Evolutionary conservation across 2,888 invertebrate species (phyloP), one percentile per base, ranked within the genome.

Genomic region (Meandrusa payeni): DNA sequence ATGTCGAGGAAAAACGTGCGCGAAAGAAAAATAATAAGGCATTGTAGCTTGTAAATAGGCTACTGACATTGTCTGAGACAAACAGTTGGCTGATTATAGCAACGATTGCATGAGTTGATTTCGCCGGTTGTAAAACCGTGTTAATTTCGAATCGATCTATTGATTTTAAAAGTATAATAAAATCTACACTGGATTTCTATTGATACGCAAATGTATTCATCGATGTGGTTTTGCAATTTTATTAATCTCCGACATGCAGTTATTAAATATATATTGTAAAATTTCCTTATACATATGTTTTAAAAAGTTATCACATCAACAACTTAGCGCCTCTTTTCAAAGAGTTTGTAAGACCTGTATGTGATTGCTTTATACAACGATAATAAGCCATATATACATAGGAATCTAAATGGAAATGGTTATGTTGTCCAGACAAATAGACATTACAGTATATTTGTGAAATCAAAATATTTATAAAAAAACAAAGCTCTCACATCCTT

Each of bases 1-100:
- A 67, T 76, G 74, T 75, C 78, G 78, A 82, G 76, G 80, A 83
- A 85, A 85, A 86, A 82, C 86, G 85, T 86, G 85, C 80, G 85
- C 81, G 57, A 68, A 55, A 60, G 59, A 65, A 67, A 76, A 76
- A 83, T 79, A 80, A 81, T 76, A 75, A 74, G 72, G 65, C 69
- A 82, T 81, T 83, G 83, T 80, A 54, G 41, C 54, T 52, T 31
- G 46, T 44, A 38, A 52, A 53, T 31, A 46, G 50, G 50, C 55
- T 54, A 53, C 59, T 67, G 64, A 68, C 72, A 74, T 76, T 76
- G 77, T 75, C 61, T 68, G 40, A 48, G 41, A 42, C 41, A 39
- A 38, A 36, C 13, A 48, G 10, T 32, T 15, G 20, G 28, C 4
- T 33, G 12, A 47, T 46, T 47, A 45, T 45, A 22, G 20, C 34